Base-by-base conservation (phyloP, 2,888 invertebrate genomes). In the Syritta pipiens region DNA sequence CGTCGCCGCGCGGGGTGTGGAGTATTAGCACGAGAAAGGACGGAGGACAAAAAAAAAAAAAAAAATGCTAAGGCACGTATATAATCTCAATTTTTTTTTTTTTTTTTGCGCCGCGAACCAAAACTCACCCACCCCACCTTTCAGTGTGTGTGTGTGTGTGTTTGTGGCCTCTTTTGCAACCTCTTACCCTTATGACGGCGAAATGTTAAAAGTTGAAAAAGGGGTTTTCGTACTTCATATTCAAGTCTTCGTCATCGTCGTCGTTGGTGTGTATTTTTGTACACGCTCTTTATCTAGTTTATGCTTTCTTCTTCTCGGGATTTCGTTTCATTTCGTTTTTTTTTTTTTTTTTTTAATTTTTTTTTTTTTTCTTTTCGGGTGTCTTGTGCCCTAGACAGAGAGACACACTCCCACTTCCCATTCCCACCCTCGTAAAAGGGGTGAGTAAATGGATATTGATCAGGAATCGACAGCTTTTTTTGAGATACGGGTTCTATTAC, bases 1-100 rank as follows among this genome's bases (percentile, higher is more conserved):
- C 28, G 59, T 9, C 68, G 49, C 37, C 40, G 32, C 32, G 28
- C 22, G 35, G 17, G 24, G 22, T 20, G n/a, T 22, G 44, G 12
- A 37, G 55, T 30, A 30, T 20, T 20, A 10, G 17, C n/a, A n/a
- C n/a, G 22, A 55, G 22, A 37, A 37, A 5, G 37, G 4, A 7
- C 44, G n/a, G 4, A 20, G 4, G 26, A 40, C 26, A 26, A 42
- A 17, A 37, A 7, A 37, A 4, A 17, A 37, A 37, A 35, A 51
- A 57, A 62, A 63, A 74, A 67, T 68, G 48, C 69, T 57, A 49
- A 35, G 49, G 49, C 75, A 76, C 69, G 75, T 62, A 69, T 35
- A 62, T 75, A 68, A 68, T 68, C 60, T 60, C 51, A 51, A 51
- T 63, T 51, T 24, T 65, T 68, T 69, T 63, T 24, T 14, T 7